Percentiles rank a stretch among this genome's conserved stretches.
These are phyloP conservation scores for Diadophis punctatus DNA, from an alignment of 2,113 vertebrate species.

Conservation along the genomic window DNA sequence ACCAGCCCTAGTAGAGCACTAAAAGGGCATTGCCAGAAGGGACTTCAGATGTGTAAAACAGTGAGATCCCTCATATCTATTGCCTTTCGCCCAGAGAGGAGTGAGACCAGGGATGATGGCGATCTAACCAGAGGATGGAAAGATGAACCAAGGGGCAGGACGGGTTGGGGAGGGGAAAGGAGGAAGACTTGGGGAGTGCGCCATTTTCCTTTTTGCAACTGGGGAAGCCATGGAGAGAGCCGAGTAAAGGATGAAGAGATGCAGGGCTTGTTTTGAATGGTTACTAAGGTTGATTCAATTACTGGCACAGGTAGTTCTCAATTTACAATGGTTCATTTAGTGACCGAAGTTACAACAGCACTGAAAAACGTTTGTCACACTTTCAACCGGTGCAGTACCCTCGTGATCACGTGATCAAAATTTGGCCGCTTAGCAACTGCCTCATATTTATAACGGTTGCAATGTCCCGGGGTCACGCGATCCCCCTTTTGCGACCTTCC, in stretches of 20 bases:
- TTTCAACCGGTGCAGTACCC: too few relatives aligned
- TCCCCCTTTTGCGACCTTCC: too few relatives aligned
- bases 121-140: slow-evolving; percentile 23
- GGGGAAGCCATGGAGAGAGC: neutral
- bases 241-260: neutral
- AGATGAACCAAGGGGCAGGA: slow-evolving; percentile 11
- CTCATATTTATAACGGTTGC: too few relatives aligned
- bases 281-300: slow-evolving; percentile 64
- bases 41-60: neutral
- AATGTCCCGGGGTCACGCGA: too few relatives aligned
- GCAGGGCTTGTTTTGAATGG: slow-evolving; percentile 38
- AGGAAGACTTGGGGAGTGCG: neutral
- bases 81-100: slow-evolving; percentile 24
- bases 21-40: neutral
- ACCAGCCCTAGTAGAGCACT: neutral
- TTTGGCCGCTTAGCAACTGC: too few relatives aligned
- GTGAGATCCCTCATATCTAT: neutral
- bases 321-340: too few relatives aligned
- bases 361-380: too few relatives aligned
- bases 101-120: neutral
- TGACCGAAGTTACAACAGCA: too few relatives aligned
- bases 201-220: neutral
- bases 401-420: too few relatives aligned
- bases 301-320: neutral
- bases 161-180: neutral